Evolutionary conservation across 2,888 invertebrate genomes (phyloP).

Genomic region (Lepidocyrtinus sp.): DNA sequence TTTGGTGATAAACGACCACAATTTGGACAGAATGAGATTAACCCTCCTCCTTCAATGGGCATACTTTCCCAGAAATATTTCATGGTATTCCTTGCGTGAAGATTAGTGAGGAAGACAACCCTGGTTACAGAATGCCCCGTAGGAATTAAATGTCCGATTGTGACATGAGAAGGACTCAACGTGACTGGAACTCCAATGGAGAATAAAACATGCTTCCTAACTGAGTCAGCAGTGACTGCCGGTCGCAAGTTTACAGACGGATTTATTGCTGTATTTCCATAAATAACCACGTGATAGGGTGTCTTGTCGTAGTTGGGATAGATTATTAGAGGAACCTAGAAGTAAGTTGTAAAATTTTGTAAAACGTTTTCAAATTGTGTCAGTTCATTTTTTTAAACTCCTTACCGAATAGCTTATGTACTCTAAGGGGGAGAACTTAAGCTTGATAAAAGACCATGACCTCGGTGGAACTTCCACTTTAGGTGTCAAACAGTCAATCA

Average conservation of each 20-base stretch:
- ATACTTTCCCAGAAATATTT: conserved; percentile 63
- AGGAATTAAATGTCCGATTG: conserved; percentile 63
- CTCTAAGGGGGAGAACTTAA: conserved; percentile 66
- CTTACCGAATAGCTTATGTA: conserved; percentile 53
- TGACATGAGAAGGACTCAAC: conserved; percentile 55
- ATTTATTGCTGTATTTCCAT: conserved; percentile 45
- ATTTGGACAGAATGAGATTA: conserved; percentile 64
- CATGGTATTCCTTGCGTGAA: conserved; percentile 60
- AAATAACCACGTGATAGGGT: conserved; percentile 39
- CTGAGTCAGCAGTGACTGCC: conserved; percentile 3
- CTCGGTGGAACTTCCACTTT: conserved; percentile 56
- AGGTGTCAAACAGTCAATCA: conserved; percentile 63
- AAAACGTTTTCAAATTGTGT: not conserved
- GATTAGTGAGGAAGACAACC: conserved; percentile 64
- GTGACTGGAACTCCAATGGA: conserved; percentile 60
- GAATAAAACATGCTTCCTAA: conserved; percentile 44
- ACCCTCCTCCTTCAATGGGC: conserved; percentile 61
- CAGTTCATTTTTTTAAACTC: conserved; percentile 6
- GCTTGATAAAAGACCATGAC: conserved; percentile 60
- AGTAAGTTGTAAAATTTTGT: not conserved
- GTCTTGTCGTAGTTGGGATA: conserved; percentile 35
- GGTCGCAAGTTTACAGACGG: conserved; percentile 48
- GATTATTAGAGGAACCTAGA: conserved; percentile 49
- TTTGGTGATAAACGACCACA: conserved; percentile 61
- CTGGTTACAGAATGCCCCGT: conserved; percentile 60